Conservation (phyloP, 2,888 invertebrate species). For the Tuta absoluta region DNA sequence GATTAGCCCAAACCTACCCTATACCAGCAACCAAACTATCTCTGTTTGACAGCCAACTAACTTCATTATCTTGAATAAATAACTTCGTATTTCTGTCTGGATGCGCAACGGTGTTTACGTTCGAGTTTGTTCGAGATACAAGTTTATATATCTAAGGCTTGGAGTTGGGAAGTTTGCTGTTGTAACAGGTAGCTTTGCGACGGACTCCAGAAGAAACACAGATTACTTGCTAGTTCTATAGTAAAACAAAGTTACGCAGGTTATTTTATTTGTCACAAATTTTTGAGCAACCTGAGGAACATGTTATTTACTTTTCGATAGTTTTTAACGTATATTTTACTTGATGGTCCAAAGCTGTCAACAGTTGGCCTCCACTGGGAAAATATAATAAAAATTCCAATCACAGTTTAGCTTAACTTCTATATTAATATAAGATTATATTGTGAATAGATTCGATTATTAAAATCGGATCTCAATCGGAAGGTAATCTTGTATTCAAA, state of each 20-base stretch:
- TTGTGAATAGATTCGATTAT: no score
- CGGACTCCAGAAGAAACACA: slow-evolving; percentile 34
- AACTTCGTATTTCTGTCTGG: slow-evolving; percentile 37
- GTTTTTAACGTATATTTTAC: no score
- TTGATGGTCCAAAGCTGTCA: no score
- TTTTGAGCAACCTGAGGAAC: background rate
- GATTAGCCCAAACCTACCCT: slow-evolving; percentile 67
- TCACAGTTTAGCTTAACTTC: no score
- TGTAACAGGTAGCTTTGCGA: slow-evolving; percentile 39
- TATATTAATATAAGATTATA: no score
- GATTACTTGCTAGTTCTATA: slow-evolving; percentile 11
- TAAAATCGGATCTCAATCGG: no score
- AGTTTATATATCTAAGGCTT: slow-evolving; percentile 46
- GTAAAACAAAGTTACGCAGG: background rate
- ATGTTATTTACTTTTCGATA: no score
- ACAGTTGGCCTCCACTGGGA: no score
- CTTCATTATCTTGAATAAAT: slow-evolving; percentile 36
- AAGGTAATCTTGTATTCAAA: no score
- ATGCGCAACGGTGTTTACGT: slow-evolving; percentile 43
- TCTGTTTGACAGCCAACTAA: slow-evolving; percentile 25
- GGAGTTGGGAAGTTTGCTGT: slow-evolving; percentile 44
- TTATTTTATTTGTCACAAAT: background rate
- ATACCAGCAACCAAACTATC: slow-evolving; percentile 33
- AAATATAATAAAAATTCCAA: no score
- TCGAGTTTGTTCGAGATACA: slow-evolving; percentile 45